These are phyloP conservation scores for Drosophila simulans DNA, from an alignment of 1,140 invertebrate genomes.

Conservation along the genomic window DNA sequence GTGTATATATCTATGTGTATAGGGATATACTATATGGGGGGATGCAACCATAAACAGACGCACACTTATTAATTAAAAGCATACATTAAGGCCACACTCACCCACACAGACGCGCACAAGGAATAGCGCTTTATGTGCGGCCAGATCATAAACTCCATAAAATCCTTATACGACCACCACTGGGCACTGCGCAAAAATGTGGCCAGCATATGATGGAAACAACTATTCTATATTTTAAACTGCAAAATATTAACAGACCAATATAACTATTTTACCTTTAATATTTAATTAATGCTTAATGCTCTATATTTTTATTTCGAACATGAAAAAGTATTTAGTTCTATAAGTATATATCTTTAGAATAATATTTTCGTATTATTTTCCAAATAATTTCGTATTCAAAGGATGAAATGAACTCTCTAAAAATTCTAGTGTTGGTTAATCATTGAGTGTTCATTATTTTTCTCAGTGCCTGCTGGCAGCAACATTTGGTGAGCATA, in stretches of 20 bases:
- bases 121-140: constrained; percentile 68
- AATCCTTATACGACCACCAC: constrained; percentile 23
- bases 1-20: background rate
- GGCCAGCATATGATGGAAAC: background rate
- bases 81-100: constrained; percentile 53
- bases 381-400: too few relatives aligned
- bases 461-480: constrained; percentile 10
- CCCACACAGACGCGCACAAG: constrained; percentile 27
- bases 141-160: constrained; percentile 56
- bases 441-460: background rate
- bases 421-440: too few relatives aligned
- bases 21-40: background rate
- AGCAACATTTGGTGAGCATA: constrained; percentile 53
- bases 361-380: too few relatives aligned
- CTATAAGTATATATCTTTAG: too few relatives aligned
- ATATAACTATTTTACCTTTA: too few relatives aligned
- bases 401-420: too few relatives aligned
- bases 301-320: too few relatives aligned
- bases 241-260: background rate
- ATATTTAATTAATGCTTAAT: too few relatives aligned
- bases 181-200: constrained; percentile 5
- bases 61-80: constrained; percentile 79
- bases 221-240: background rate
- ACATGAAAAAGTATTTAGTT: too few relatives aligned
- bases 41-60: constrained; percentile 65